Evolutionary conservation across 2,888 invertebrate species (phyloP).

Genomic region (Chrysolina oricalcia): DNA sequence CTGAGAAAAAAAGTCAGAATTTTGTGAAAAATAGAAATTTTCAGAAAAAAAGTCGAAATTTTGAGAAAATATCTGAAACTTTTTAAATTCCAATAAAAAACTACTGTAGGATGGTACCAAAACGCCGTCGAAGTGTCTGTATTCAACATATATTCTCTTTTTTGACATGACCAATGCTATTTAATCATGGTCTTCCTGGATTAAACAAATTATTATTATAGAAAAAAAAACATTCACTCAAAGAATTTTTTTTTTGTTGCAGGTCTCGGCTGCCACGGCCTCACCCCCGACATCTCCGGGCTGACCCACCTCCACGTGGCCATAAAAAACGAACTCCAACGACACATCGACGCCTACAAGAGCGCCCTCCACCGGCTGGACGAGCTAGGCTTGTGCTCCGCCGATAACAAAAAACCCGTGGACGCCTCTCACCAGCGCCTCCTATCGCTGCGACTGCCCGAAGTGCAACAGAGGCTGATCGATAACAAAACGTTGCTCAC

Average conservation of each 20-base stretch:
- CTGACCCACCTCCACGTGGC: slow-evolving; percentile 87
- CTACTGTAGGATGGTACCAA: no score
- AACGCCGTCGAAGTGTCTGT: no score
- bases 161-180: no score
- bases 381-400: slow-evolving; percentile 77
- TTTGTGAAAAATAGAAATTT: no score
- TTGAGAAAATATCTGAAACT: no score
- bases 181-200: no score
- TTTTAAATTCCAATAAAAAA: no score
- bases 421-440: slow-evolving; percentile 92
- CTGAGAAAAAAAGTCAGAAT: no score
- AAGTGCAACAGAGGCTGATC: slow-evolving; percentile 91
- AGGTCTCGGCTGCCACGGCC: slow-evolving; percentile 89
- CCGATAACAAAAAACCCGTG: slow-evolving; percentile 77
- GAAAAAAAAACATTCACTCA: background rate
- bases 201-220: no score
- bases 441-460: slow-evolving; percentile 86
- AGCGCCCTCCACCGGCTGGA: slow-evolving; percentile 90
- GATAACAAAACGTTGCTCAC: slow-evolving; percentile 93
- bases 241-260: slow-evolving; percentile 47
- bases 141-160: no score
- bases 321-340: slow-evolving; percentile 87
- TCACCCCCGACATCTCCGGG: slow-evolving; percentile 79
- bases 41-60: no score
- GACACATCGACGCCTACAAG: slow-evolving; percentile 90